Base-by-base conservation (phyloP, 1,140 invertebrate genomes). In the Cydia pomonella region DNA sequence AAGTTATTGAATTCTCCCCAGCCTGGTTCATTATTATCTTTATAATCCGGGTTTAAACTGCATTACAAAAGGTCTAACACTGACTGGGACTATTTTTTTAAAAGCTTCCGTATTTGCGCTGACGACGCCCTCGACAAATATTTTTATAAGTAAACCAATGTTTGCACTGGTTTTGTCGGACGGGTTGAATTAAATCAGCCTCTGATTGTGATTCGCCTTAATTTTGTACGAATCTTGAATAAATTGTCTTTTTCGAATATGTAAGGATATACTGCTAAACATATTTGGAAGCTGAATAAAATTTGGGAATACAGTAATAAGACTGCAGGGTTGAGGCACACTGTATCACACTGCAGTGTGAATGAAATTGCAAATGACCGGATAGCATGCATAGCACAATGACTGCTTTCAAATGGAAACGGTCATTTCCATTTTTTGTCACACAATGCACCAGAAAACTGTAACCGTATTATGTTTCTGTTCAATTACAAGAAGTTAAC, bases 111-210 rank as follows among this genome's bases (percentile, higher is more conserved):
- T 84, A 84, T 86, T 84, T 80, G 81, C 76, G 79, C 82, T 81
- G 76, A 82, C 76, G 81, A 87, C 83, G 77, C 85, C 84, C 87
- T 85, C 79, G 79, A 84, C 88, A 90, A 90, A 92, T 92, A 88
- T 91, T 92, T 90, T 90, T 88, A 90, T 89, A 87, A 90, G 88
- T 84, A 83, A 84, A 85, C 87, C 85, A 90, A 90, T 90, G 89
- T 92, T 91, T 90, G 84, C 84, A 74, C 80, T 81, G 78, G 82
- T 82, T 81, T 85, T 79, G 82, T 86, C 83, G 85, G 82, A 86
- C 84, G 75, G 87, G 85, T 89, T 83, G 80, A 82, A 85, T 86
- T 82, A 86, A 88, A 84, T 81, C 80, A 82, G 77, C 82, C 80
- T 83, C 82, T 85, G 77, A 85, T 86, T 84, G 79, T 78, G 76